Conservation (phyloP, 2,888 invertebrate species). For the Limnephilus auricula region DNA sequence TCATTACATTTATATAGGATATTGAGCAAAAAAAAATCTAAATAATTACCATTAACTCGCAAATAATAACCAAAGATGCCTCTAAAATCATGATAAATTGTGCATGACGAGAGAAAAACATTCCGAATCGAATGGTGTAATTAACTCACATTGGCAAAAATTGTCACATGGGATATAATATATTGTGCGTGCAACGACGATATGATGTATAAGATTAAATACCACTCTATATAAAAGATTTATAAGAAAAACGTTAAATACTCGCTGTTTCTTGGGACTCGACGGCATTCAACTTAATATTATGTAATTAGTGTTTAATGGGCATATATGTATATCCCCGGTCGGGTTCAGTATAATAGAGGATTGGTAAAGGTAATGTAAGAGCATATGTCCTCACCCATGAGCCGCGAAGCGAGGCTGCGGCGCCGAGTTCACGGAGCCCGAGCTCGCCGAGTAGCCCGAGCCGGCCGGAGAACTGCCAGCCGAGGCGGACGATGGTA, state of each 20-base stretch:
- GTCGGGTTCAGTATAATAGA: neutral
- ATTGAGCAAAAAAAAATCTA: no score
- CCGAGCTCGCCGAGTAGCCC: constrained; percentile 81
- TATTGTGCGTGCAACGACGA: no score
- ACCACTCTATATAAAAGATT: no score
- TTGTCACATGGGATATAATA: no score
- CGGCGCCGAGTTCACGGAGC: constrained; percentile 78
- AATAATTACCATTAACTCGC: no score
- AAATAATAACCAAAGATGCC: no score
- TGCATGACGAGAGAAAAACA: no score
- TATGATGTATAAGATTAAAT: no score
- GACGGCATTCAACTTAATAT: neutral
- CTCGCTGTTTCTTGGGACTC: neutral
- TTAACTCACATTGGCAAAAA: no score
- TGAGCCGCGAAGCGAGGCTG: constrained; percentile 70
- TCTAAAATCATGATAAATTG: no score
- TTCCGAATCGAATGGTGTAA: no score
- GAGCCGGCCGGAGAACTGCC: constrained; percentile 78
- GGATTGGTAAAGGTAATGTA: neutral
- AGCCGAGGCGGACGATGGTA: constrained; percentile 80
- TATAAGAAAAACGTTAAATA: neutral
- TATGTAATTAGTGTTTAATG: neutral
- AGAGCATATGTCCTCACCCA: constrained; percentile 55
- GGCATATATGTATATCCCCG: neutral
- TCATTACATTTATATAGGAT: no score